Evolutionary conservation across 2,797 vertebrate species (phyloP).

Genomic region (Takifugu rubripes): DNA sequence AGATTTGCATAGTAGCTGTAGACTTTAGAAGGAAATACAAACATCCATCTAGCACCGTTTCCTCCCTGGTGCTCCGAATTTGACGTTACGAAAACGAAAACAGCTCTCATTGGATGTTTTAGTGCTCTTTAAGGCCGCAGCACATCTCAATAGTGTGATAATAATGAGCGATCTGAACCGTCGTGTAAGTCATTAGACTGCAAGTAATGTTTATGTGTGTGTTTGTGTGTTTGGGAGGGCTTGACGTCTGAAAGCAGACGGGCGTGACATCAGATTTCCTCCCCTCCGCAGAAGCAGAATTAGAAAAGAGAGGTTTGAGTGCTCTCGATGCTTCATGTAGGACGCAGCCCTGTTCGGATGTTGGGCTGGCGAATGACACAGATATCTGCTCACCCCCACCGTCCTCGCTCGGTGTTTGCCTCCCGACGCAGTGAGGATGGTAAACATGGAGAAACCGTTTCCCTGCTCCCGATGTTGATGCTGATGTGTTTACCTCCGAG

Average conservation of each 20-base stretch:
- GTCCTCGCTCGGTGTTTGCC: no score
- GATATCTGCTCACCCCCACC: no score
- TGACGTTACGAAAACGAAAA: neutral
- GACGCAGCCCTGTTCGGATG: conserved; percentile 37
- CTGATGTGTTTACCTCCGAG: neutral
- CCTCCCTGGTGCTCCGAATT: no score
- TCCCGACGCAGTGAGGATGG: neutral
- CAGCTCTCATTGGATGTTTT: neutral
- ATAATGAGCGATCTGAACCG: conserved; percentile 63
- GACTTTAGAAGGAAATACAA: conserved; percentile 30
- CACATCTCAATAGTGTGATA: conserved; percentile 48
- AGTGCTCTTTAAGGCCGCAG: conserved; percentile 37
- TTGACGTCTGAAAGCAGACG: conserved; percentile 64
- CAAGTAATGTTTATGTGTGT: conserved; percentile 58
- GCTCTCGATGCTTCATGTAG: conserved; percentile 36
- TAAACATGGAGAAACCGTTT: neutral
- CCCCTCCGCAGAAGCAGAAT: conserved; percentile 48
- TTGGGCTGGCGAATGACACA: conserved; percentile 15
- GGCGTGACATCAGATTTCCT: conserved; percentile 68
- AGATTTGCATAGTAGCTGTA: conserved; percentile 42
- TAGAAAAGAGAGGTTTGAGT: conserved; percentile 7
- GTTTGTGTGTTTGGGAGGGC: conserved; percentile 33
- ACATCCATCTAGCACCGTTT: conserved; percentile 1
- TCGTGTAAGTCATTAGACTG: conserved; percentile 69
- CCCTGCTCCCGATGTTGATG: neutral